Conservation (phyloP, 1,140 invertebrate species). For the Drosophila punjabiensis region DNA sequence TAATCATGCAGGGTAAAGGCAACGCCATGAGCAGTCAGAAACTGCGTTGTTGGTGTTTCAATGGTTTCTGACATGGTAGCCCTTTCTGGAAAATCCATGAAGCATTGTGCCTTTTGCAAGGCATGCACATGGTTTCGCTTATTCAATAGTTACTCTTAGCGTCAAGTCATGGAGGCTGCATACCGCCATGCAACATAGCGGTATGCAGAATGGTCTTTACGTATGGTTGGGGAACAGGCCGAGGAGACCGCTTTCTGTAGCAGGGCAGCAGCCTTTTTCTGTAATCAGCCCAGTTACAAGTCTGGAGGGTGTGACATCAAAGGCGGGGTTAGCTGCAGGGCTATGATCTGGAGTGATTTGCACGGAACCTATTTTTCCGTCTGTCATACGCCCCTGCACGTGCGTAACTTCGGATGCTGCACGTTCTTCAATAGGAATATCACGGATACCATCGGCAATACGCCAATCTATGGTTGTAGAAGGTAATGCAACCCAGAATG, state of each 20-base stretch:
- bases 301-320: not conserved
- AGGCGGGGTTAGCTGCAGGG: not conserved
- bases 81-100: not conserved
- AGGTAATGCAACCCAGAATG: not conserved
- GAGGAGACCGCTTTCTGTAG: not conserved
- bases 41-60: not conserved
- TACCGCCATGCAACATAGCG: not conserved
- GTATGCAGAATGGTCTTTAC: not conserved
- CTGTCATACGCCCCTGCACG: not conserved
- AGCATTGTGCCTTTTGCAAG: too few species aligned
- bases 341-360: not conserved
- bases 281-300: not conserved
- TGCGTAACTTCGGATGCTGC: not conserved
- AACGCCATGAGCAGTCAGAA: not conserved
- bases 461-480: not conserved
- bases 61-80: not conserved
- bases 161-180: too few species aligned
- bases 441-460: not conserved
- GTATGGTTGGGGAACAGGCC: not conserved
- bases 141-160: too few species aligned
- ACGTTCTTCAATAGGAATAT: not conserved
- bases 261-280: not conserved
- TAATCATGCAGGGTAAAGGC: not conserved
- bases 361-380: not conserved
- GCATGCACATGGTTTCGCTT: not conserved